Evolutionary conservation across 2,888 invertebrate genomes (phyloP).

Genomic region (Calameuta idolon): DNA sequence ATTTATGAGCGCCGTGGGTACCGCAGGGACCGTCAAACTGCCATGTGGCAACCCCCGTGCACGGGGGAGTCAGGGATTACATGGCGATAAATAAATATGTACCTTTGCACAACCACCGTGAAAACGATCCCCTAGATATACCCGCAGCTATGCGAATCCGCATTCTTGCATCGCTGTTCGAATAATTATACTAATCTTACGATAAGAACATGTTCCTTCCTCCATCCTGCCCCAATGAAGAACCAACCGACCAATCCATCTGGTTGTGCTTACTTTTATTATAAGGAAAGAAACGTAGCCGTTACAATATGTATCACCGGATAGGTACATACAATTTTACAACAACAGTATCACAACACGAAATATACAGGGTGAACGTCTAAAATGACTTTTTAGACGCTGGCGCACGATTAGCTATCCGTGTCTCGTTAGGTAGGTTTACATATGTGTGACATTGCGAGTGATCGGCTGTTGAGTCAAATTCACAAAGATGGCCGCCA

Average conservation of each 20-base stretch:
- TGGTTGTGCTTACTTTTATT: conserved; percentile 45
- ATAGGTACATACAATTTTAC: conserved; percentile 52
- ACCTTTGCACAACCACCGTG: conserved; percentile 24
- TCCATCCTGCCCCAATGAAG: no score
- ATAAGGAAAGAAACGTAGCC: conserved; percentile 52
- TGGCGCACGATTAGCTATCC: no score
- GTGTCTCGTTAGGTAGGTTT: no score
- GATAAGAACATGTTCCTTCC: no score
- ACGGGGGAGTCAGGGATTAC: conserved; percentile 64
- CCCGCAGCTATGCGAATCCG: no score
- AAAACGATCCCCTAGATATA: neutral
- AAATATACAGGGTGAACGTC: conserved; percentile 48
- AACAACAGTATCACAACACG: conserved; percentile 62
- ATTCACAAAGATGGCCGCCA: no score
- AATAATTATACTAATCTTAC: no score
- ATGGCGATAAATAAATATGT: conserved; percentile 65
- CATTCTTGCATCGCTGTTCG: no score
- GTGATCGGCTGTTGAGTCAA: no score
- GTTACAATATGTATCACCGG: conserved; percentile 48
- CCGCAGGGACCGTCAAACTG: conserved; percentile 59
- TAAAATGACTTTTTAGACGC: no score
- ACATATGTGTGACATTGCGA: no score
- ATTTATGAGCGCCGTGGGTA: conserved; percentile 62
- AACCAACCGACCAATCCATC: no score
- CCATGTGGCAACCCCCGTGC: conserved; percentile 61